Evolutionary conservation across 2,888 invertebrate species (phyloP).

Genomic region (Thymelicus lineola): DNA sequence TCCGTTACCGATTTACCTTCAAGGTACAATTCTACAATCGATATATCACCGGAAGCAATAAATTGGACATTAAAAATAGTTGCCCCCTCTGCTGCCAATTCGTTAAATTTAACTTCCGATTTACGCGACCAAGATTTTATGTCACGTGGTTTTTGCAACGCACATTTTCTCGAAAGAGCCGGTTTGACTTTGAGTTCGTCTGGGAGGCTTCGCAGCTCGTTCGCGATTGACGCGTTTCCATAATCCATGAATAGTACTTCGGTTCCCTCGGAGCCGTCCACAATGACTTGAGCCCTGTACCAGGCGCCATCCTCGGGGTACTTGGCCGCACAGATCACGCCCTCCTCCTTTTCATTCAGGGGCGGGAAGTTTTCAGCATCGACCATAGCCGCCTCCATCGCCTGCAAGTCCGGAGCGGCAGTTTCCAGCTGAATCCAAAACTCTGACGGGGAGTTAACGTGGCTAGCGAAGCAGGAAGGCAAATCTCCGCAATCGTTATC

Average conservation of each 20-base stretch:
- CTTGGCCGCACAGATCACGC: conserved; percentile 86
- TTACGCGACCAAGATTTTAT: conserved; percentile 87
- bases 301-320: conserved; percentile 87
- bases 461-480: conserved; percentile 89
- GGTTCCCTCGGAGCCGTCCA: conserved; percentile 82
- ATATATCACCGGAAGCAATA: conserved; percentile 87
- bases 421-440: conserved; percentile 92
- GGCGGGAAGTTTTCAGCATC: conserved; percentile 83
- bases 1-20: conserved; percentile 87
- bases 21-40: conserved; percentile 86
- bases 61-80: conserved; percentile 89
- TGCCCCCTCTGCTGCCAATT: conserved; percentile 88
- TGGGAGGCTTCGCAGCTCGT: conserved; percentile 85
- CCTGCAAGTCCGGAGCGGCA: conserved; percentile 81
- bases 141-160: conserved; percentile 84
- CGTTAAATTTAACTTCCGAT: conserved; percentile 87
- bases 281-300: conserved; percentile 88
- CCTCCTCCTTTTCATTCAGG: conserved; percentile 75
- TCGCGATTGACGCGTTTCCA: conserved; percentile 86
- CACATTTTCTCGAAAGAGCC: conserved; percentile 86
- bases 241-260: conserved; percentile 89
- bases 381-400: conserved; percentile 84
- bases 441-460: conserved; percentile 89
- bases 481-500: conserved; percentile 80
- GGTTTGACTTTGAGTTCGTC: conserved; percentile 85